These are phyloP conservation scores for Lytechinus pictus DNA, from an alignment of 35 echinoderm and acorn worm species.

Conservation along the genomic window DNA sequence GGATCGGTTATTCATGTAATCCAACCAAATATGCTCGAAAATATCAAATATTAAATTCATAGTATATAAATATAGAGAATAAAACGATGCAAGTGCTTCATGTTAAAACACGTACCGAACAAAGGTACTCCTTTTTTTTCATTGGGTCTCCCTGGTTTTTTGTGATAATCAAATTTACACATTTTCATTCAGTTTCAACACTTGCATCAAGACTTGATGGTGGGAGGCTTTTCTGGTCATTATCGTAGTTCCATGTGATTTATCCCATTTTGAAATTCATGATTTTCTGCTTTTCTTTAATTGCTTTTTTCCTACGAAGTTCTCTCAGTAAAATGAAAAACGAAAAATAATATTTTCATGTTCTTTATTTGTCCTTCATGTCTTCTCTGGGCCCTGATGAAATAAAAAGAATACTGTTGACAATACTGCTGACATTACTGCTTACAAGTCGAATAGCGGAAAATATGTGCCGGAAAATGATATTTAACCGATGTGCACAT, in stretches of 20 bases:
- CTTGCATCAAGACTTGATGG: background rate
- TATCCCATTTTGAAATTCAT: too few relatives aligned
- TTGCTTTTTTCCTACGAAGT: too few relatives aligned
- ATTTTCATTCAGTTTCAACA: background rate
- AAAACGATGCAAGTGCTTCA: background rate
- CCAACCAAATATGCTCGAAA: background rate
- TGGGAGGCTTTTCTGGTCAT: background rate
- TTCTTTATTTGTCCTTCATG: too few relatives aligned
- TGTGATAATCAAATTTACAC: background rate
- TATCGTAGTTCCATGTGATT: too few relatives aligned
- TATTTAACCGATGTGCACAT: too few relatives aligned
- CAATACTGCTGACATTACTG: too few relatives aligned
- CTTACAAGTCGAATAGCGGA: too few relatives aligned
- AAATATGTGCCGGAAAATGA: too few relatives aligned
- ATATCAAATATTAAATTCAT: background rate
- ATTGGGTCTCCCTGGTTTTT: background rate
- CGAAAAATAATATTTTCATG: too few relatives aligned
- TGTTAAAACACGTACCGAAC: background rate
- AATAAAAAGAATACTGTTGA: too few relatives aligned
- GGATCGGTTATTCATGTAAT: background rate
- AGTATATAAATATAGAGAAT: background rate
- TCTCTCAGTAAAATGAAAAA: too few relatives aligned
- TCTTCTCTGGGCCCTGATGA: too few relatives aligned
- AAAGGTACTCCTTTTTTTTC: background rate
- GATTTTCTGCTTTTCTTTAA: background rate